Conservation (phyloP, 2,113 vertebrate species). For the Leptobrachium leishanense region DNA sequence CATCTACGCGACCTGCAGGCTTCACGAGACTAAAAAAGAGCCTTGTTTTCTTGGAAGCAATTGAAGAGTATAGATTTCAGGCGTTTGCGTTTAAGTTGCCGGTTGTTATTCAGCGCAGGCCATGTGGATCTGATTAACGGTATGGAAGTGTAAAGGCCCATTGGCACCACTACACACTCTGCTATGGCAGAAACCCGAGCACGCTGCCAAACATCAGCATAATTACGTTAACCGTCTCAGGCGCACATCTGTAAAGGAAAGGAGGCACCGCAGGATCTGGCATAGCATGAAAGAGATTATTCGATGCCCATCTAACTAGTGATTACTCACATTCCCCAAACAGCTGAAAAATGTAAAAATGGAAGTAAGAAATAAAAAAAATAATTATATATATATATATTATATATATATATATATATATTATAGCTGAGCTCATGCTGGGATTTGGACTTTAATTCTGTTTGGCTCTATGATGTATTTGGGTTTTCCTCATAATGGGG, state of each 20-base stretch:
- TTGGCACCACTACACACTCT: slow-evolving; percentile 23
- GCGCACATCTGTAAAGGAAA: not conserved
- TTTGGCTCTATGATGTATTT: too few relatives aligned
- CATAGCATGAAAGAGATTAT: not conserved
- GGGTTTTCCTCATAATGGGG: too few relatives aligned
- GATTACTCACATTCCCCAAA: not conserved
- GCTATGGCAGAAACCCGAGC: slow-evolving; percentile 30
- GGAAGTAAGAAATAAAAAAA: not conserved
- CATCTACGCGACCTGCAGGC: not conserved
- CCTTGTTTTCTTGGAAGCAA: slow-evolving; percentile 23
- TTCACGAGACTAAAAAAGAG: slow-evolving; percentile 4
- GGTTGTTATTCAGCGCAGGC: not conserved
- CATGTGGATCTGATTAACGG: slow-evolving; percentile 38
- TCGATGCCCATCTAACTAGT: not conserved
- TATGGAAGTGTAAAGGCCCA: slow-evolving; percentile 40
- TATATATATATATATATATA: too few relatives aligned
- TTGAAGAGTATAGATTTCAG: slow-evolving; percentile 19
- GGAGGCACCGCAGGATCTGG: not conserved
- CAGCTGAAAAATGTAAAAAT: slow-evolving; percentile 8
- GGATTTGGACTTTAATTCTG: too few relatives aligned
- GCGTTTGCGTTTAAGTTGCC: slow-evolving; percentile 27
- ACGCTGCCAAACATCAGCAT: not conserved
- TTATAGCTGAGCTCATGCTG: too few relatives aligned
- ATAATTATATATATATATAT: too few relatives aligned
- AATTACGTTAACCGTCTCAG: not conserved